Percentiles rank a stretch among this genome's conserved stretches.
Conservation (phyloP, 2,113 vertebrate genomes). For the Dasyornis broadbenti region DNA sequence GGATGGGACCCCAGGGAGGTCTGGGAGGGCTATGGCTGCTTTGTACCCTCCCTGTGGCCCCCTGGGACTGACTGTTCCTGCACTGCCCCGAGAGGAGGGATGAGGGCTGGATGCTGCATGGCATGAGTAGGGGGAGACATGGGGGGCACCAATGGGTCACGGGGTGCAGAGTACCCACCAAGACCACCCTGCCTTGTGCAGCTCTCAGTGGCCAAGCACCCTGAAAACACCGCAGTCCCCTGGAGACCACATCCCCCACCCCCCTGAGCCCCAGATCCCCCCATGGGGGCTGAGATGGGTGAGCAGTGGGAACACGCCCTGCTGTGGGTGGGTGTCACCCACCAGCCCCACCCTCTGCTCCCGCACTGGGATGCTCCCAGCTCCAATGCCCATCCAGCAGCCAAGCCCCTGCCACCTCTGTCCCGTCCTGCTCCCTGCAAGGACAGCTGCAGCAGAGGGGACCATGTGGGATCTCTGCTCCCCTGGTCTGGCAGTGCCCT, state of each 20-base stretch:
- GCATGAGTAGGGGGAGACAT: not conserved
- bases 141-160: not conserved
- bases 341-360: not conserved
- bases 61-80: not conserved
- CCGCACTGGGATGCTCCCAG: rapidly evolving
- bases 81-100: not conserved
- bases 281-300: not conserved
- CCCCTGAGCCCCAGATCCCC: rapidly evolving
- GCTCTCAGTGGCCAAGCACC: not conserved
- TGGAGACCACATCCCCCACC: rapidly evolving
- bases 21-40: not conserved
- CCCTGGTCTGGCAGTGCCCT: not conserved
- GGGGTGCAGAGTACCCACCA: not conserved
- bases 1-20: rapidly evolving
- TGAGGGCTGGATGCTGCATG: not conserved
- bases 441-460: not conserved
- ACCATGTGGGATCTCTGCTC: rapidly evolving
- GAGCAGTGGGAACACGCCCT: rapidly evolving
- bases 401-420: not conserved
- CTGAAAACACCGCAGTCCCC: rapidly evolving
- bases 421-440: not conserved
- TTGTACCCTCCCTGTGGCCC: not conserved
- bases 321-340: not conserved
- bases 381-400: rapidly evolving
- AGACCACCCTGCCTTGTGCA: not conserved